Base-by-base conservation (phyloP, 2,888 invertebrate genomes). In the Caenorhabditis sp. region DNA sequence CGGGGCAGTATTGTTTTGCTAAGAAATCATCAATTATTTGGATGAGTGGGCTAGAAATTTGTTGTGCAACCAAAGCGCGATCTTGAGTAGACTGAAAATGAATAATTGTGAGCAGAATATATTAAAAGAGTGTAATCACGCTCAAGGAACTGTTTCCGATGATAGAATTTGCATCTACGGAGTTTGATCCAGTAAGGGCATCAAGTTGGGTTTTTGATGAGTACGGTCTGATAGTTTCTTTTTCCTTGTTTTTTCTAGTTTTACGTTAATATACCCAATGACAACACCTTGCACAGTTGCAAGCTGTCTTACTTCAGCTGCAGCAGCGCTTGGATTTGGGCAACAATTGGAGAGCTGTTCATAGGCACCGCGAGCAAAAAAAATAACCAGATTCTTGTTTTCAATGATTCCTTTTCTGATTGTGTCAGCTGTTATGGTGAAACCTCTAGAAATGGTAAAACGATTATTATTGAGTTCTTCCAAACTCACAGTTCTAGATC, bases 81-180 rank as follows among this genome's bases (percentile, higher is more conserved):
- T 37, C 45, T 13, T 43, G 37, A 24, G 53, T 17, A 3, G 65
- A 48, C 65, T 66, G 50, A 41, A 63, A 56, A 11, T 20, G 39
- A 20, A 32, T 46, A n/a, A 26, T 41, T 53, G 26, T 11, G 26
- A 3, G 3, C 35, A 32, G 4, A n/a, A 1, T n/a, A 8, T 35
- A 5, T 22, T 52, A 35, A 70, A 1, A n/a, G 2, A 37, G 13
- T 6, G 2, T 3, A 8, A 17, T 48, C 4, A 75, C 74, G 15
- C 48, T 48, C 15, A 71, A 20, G 1, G 43, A 11, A 24, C 17
- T 9, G 7, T 30, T 46, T 20, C 46, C 46, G 17, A 80, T 53
- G 3, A 78, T 26, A 9, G 68, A 35, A 52, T 81, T 81, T 1
- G 72, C 80, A 50, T 81, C 73, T 41, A 81, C 55, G 1, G 78